phyloP scores from a whole-genome alignment of 2,113 vertebrate species.

The Apistogramma diplotaenia region DNA sequence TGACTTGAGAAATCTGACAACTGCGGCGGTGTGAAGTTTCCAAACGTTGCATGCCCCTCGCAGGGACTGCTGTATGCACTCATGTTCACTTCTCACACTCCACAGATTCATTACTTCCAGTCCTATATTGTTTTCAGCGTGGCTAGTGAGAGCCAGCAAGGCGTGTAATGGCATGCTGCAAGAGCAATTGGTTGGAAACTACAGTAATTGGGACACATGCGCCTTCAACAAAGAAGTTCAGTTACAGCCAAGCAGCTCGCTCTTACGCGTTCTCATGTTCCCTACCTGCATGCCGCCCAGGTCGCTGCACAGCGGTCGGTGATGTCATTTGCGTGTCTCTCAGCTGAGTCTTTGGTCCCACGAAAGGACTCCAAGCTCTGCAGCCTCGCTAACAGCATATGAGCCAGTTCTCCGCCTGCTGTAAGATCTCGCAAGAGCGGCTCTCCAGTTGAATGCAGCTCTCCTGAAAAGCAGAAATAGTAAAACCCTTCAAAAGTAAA shows the following conservation, averaged over 20 bases:
- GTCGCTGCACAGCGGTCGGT: background rate
- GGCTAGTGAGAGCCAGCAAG: background rate
- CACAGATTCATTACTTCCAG: background rate
- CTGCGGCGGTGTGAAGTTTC: background rate
- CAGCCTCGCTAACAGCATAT: background rate
- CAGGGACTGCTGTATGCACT: background rate
- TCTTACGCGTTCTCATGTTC: background rate
- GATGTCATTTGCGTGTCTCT: background rate
- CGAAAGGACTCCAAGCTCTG: background rate
- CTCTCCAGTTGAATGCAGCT: rapidly evolving
- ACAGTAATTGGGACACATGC: background rate
- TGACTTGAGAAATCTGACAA: background rate
- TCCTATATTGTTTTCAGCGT: background rate
- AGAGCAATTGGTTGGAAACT: background rate
- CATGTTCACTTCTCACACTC: background rate
- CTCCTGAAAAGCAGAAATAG: background rate
- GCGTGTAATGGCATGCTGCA: background rate
- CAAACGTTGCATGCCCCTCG: background rate
- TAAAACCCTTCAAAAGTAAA: background rate
- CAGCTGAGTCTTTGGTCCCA: background rate
- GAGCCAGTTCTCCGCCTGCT: background rate
- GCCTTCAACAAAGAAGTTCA: background rate
- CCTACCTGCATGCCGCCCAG: background rate
- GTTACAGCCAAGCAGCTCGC: background rate
- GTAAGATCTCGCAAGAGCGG: rapidly evolving